These are phyloP conservation scores for Galeopterus variegatus DNA, from an alignment of 2,113 vertebrate species.

Conservation along the genomic window DNA sequence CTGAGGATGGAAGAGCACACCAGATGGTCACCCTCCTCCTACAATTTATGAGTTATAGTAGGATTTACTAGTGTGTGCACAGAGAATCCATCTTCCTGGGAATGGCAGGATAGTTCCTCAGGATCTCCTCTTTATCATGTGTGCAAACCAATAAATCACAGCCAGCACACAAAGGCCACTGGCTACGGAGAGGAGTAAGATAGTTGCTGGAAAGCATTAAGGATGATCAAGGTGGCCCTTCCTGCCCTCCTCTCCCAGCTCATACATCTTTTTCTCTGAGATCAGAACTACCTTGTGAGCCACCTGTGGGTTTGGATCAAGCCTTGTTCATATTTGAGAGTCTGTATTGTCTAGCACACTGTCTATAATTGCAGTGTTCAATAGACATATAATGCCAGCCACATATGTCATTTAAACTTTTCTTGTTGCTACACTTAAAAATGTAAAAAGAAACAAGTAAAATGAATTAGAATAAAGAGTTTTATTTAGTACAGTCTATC, in stretches of 20 bases:
- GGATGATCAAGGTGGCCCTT: not conserved
- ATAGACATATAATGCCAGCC: not conserved
- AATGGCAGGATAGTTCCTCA: not conserved
- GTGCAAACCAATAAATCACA: conserved; percentile 25
- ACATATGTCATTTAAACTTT: not conserved
- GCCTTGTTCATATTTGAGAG: not conserved
- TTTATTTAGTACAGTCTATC: not conserved
- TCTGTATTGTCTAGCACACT: not conserved
- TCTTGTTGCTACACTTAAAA: not conserved
- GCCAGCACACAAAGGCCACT: not conserved
- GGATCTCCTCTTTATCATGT: not conserved
- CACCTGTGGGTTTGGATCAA: not conserved
- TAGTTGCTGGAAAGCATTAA: not conserved
- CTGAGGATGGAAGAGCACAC: not conserved
- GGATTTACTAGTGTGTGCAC: not conserved
- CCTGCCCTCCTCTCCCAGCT: not conserved
- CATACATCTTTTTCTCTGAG: not conserved
- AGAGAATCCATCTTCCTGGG: not conserved
- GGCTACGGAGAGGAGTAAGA: not conserved
- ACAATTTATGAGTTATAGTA: not conserved
- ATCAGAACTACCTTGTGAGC: not conserved
- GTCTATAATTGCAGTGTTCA: not conserved
- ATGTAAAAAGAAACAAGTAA: not conserved
- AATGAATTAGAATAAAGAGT: not conserved
- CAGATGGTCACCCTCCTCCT: not conserved